phyloP scores from a whole-genome alignment of 2,113 vertebrate genomes.

The Python bivittatus region DNA sequence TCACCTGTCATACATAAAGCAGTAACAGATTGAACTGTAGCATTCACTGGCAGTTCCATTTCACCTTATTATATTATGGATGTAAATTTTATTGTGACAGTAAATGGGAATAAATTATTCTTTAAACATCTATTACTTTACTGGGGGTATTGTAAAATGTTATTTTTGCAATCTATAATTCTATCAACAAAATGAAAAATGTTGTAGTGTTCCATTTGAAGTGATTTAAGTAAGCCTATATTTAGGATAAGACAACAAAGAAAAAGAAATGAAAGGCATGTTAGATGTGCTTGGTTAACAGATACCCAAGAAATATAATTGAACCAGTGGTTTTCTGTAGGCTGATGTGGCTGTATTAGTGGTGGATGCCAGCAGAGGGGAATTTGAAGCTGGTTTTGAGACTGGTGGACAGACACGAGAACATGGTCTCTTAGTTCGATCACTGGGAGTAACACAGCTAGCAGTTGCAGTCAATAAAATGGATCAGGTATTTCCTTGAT shows the following conservation, averaged over 20 bases:
- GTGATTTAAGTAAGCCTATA: not conserved
- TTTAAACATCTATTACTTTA: not conserved
- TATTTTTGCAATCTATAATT: not conserved
- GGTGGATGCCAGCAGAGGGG: conserved; percentile 94
- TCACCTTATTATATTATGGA: not conserved
- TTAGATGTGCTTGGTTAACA: not conserved
- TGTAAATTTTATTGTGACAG: not conserved
- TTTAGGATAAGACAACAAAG: not conserved
- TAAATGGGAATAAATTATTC: not conserved
- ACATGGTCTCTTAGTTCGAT: conserved; percentile 93
- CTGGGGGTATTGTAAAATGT: not conserved
- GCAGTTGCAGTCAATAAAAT: conserved; percentile 97
- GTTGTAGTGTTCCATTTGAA: not conserved
- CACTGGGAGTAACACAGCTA: conserved; percentile 96
- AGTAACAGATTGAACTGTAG: not conserved
- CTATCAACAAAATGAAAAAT: accelerated
- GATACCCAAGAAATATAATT: not conserved
- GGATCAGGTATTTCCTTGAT: conserved; percentile 85
- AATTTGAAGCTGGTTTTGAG: conserved; percentile 98
- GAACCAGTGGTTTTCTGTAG: conserved; percentile 67
- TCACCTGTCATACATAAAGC: not conserved
- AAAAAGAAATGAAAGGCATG: not conserved
- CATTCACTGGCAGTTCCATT: not conserved
- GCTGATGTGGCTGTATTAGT: conserved; percentile 95
- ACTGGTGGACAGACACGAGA: conserved; percentile 96